phyloP scores from a whole-genome alignment of 1,140 invertebrate genomes.

The Anoplolepis gracilipes region DNA sequence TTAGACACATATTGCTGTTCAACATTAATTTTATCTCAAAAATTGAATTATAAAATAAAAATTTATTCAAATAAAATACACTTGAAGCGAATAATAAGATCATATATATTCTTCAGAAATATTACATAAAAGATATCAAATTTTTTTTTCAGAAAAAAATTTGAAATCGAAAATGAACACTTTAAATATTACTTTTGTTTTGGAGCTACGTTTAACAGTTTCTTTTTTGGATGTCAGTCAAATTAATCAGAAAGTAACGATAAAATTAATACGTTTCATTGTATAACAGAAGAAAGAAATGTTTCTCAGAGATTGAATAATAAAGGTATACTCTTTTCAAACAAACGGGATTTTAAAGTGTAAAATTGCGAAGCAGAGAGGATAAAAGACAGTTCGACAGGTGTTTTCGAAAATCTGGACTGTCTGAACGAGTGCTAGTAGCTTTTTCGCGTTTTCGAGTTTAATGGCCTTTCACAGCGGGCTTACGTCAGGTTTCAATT shows the following conservation, averaged over 20 bases:
- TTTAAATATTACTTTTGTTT: neutral
- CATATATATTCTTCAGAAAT: neutral
- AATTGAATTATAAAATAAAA: neutral
- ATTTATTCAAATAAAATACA: neutral
- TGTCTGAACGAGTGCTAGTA: neutral
- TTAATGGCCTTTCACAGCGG: neutral
- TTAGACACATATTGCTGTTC: neutral
- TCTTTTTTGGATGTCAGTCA: neutral
- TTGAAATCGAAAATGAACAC: neutral
- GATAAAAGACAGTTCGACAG: constrained; percentile 60
- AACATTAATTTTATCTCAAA: neutral
- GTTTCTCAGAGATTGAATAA: neutral
- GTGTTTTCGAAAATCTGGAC: constrained; percentile 49
- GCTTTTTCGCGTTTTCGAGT: constrained; percentile 20
- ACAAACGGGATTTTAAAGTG: constrained; percentile 38
- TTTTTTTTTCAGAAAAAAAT: neutral
- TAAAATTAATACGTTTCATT: neutral
- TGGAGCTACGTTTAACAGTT: neutral
- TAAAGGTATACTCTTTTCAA: constrained; percentile 38
- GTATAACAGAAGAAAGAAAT: neutral
- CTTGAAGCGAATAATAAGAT: neutral
- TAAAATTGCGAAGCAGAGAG: constrained; percentile 1
- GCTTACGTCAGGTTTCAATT: constrained; percentile 24
- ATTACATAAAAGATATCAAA: neutral
- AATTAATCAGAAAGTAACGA: neutral